These are phyloP conservation scores for Xyrauchen texanus DNA, from an alignment of 2,113 vertebrate species.

Conservation along the genomic window DNA sequence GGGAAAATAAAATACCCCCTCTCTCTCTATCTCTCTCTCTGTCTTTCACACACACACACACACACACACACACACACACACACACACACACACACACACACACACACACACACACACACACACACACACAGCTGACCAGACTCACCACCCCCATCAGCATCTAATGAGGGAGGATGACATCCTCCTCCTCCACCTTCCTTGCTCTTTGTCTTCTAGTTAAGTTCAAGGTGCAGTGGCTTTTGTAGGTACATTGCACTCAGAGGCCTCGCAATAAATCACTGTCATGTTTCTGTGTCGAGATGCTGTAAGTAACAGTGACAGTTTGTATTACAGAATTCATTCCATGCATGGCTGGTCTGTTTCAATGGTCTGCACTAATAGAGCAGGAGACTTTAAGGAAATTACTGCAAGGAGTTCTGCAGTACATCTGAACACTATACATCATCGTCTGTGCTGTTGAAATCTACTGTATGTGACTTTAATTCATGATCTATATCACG, in stretches of 20 bases:
- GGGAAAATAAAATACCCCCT: too few species aligned
- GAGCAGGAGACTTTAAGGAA: too few species aligned
- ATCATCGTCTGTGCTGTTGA: too few species aligned
- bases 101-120: too few species aligned
- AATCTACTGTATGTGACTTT: too few species aligned
- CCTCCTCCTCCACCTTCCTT: neutral
- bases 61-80: too few species aligned
- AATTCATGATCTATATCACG: too few species aligned
- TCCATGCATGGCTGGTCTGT: slow-evolving; percentile 67
- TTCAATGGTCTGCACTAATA: slow-evolving; percentile 59
- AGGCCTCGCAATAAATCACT: slow-evolving; percentile 66
- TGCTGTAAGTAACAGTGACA: slow-evolving; percentile 68
- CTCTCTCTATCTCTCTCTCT: too few species aligned
- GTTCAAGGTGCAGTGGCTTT: slow-evolving; percentile 34
- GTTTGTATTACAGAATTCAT: slow-evolving; percentile 77
- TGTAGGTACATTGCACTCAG: slow-evolving; percentile 40
- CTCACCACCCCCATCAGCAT: slow-evolving; percentile 39
- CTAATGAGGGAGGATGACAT: slow-evolving; percentile 51
- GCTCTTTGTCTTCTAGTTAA: neutral
- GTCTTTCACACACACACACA: too few species aligned
- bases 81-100: too few species aligned
- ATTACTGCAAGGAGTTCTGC: too few species aligned
- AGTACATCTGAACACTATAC: too few species aligned
- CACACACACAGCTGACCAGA: slow-evolving; percentile 3
- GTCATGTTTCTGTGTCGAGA: slow-evolving; percentile 67